These are phyloP conservation scores for Coelinius sp. DNA, from an alignment of 2,888 invertebrate genomes.

Conservation along the genomic window DNA sequence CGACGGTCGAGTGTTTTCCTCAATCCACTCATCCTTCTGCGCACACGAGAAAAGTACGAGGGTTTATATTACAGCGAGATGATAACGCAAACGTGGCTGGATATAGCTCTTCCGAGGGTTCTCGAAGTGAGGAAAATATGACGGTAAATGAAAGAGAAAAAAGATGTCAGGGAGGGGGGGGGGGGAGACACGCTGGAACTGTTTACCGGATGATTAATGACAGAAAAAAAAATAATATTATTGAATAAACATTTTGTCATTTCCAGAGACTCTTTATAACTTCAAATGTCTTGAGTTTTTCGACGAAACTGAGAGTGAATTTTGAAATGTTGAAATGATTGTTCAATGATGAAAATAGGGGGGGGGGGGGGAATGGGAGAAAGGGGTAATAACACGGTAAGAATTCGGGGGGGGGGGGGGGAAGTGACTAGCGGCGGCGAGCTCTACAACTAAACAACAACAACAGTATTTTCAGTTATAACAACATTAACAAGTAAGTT, in stretches of 20 bases:
- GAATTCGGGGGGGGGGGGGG: conserved; percentile 42
- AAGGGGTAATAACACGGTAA: conserved; percentile 31
- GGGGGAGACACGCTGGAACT: conserved; percentile 25
- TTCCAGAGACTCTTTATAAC: conserved; percentile 1
- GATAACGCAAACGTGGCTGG: conserved; percentile 22
- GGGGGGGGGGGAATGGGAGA: conserved; percentile 32
- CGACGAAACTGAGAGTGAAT: neutral
- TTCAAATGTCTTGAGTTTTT: too few relatives aligned
- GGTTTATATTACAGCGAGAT: neutral
- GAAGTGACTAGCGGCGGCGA: conserved; percentile 71
- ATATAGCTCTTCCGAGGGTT: neutral
- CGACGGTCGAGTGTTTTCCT: neutral
- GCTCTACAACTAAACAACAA: conserved; percentile 72
- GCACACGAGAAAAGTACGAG: conserved; percentile 30
- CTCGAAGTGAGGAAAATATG: conserved; percentile 24
- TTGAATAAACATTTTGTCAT: conserved; percentile 2
- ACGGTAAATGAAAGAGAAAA: neutral
- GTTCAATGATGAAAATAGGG: conserved; percentile 1
- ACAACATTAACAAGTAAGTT: conserved; percentile 71
- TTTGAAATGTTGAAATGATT: neutral
- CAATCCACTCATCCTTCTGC: neutral
- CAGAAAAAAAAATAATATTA: conserved; percentile 10
- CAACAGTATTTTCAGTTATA: conserved; percentile 72
- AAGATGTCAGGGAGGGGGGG: neutral
- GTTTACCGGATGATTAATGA: conserved; percentile 18